Base-by-base conservation (phyloP, 2,888 invertebrate genomes). In the Carterocephalus palaemon region DNA sequence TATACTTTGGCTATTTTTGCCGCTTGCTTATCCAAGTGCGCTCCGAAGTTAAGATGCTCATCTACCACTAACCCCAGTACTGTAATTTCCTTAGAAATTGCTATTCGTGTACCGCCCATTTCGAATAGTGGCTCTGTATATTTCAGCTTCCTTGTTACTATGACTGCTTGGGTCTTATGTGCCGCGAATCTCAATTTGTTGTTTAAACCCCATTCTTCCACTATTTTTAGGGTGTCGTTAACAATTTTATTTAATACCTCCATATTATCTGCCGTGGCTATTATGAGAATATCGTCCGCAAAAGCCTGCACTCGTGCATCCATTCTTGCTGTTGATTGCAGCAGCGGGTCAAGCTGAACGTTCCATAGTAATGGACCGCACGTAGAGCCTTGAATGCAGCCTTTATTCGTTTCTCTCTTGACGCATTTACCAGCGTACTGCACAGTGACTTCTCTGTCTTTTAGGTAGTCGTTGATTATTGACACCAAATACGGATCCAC, bases 161-260 rank as follows among this genome's bases (percentile, higher is more conserved):
- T 3, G 29, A 52, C 43, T 0, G 48, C 45, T 2, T 41, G 26
- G 2, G 48, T 53, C 16, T 52, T 52, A 2, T 48, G 47, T 7
- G 48, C 23, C 0, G 51, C 54, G 16, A 48, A 54, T 1, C 41
- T 40, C 2, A 50, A 31, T 9, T 49, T 51, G n/a, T 49, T 46
- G 16, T 9, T 2, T 1, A 9, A 4, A 5, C 53, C 49, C 49
- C 52, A 54, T 0, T 17, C 6, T 2, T 8, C 13, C 1, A 40
- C 23, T 1, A 0, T 2, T 2, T 23, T 9, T 1, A 48, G 39
- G 4, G 32, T 15, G 0, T 2, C 8, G 8, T 34, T 29, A 0
- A 28, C 20, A 1, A 1, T 2, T 0, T 1, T 1, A 3, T 45
- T 28, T 3, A 43, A 13, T 2, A 1, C 15, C 2, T 1, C 3